Evolutionary conservation across 2,797 vertebrate species (phyloP).

Genomic region (Rhadinocentrus ornatus): DNA sequence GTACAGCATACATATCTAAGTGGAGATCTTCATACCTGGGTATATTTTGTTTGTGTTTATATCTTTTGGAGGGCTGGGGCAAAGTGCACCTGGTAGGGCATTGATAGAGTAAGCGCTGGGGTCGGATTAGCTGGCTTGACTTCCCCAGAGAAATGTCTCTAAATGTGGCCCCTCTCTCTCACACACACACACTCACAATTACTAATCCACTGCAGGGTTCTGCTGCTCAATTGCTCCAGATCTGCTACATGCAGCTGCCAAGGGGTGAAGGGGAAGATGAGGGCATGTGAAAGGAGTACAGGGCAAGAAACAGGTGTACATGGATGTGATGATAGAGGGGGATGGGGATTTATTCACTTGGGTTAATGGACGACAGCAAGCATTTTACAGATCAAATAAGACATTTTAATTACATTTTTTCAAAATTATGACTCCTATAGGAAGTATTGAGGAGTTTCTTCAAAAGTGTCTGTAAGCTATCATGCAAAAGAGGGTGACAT

Average conservation of each 20-base stretch:
- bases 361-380: background rate
- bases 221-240: constrained; percentile 55
- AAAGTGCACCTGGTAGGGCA: constrained; percentile 68
- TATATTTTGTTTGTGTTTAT: constrained; percentile 51
- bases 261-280: constrained; percentile 18
- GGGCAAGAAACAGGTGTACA: constrained; percentile 16
- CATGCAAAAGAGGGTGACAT: constrained; percentile 12
- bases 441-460: background rate
- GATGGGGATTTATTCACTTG: constrained; percentile 6
- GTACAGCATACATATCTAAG: constrained; percentile 39
- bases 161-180: constrained; percentile 53
- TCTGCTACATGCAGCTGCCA: constrained; percentile 46
- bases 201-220: constrained; percentile 67
- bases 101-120: constrained; percentile 70
- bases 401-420: constrained; percentile 6
- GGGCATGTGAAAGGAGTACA: constrained; percentile 34
- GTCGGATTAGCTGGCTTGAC: constrained; percentile 69
- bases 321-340: constrained; percentile 1
- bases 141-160: constrained; percentile 62
- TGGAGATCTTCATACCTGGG: constrained; percentile 52
- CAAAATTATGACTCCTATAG: background rate
- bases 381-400: background rate
- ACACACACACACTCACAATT: constrained; percentile 34
- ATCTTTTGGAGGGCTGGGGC: constrained; percentile 47
- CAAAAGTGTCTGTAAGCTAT: constrained; percentile 3